Percentiles rank a stretch among this genome's conserved stretches.
Conservation (phyloP, 2,888 invertebrate genomes). For the Hyposoter didymator region DNA sequence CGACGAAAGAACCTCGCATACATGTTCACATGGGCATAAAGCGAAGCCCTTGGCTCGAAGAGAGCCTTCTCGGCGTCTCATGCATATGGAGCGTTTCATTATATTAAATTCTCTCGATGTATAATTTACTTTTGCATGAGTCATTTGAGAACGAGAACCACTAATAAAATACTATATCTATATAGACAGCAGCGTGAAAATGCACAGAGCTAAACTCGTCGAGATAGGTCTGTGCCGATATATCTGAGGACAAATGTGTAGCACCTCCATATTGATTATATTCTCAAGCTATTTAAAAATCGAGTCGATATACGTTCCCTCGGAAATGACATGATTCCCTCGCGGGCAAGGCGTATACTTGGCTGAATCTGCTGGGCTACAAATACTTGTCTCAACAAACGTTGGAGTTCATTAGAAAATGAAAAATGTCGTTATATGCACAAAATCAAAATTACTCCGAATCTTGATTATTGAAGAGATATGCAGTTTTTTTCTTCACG, state of each 20-base stretch:
- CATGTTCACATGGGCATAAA: conserved; percentile 9
- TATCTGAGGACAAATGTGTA: background rate
- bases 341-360: conserved; percentile 21
- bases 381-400: conserved; percentile 36
- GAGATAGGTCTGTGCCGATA: conserved; percentile 1
- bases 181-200: conserved; percentile 32
- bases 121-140: conserved; percentile 89
- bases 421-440: background rate
- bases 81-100: conserved; percentile 89
- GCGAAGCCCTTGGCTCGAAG: conserved; percentile 47
- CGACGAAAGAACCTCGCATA: conserved; percentile 48
- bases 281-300: conserved; percentile 55
- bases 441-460: background rate
- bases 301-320: conserved; percentile 41
- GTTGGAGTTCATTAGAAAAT: background rate
- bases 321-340: conserved; percentile 43
- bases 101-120: conserved; percentile 89
- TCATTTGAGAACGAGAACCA: conserved; percentile 85
- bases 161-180: conserved; percentile 41
- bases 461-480: background rate
- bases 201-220: conserved; percentile 15
- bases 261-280: conserved; percentile 23
- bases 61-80: conserved; percentile 83
- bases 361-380: conserved; percentile 42
- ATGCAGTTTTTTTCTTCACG: no score